Conservation (phyloP, 2,113 vertebrate genomes). For the Panthera leo region DNA sequence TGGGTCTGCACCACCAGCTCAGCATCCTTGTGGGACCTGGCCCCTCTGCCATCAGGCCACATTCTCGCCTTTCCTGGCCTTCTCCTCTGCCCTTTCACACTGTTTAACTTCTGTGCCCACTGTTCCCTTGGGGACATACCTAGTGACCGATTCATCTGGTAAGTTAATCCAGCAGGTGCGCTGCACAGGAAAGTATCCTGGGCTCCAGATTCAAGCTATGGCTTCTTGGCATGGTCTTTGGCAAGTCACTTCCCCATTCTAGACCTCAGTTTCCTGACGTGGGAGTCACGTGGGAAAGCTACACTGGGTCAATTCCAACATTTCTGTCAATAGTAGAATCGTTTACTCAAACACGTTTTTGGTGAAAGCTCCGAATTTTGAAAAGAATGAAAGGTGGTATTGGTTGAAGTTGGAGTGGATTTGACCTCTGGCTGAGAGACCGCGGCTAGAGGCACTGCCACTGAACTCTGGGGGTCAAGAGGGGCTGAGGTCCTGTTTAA, state of each 20-base stretch:
- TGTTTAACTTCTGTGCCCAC: not conserved
- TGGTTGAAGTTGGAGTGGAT: not conserved
- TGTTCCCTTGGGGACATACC: too few species aligned
- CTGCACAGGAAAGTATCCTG: not conserved
- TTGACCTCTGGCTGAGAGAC: not conserved
- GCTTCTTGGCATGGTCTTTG: not conserved
- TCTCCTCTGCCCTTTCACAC: not conserved
- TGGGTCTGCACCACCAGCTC: too few species aligned
- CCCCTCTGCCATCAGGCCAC: not conserved
- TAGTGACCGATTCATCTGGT: not conserved
- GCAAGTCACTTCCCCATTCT: not conserved
- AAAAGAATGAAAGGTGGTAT: not conserved
- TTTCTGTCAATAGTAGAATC: not conserved
- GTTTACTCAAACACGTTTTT: not conserved
- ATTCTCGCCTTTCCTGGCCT: rapidly evolving
- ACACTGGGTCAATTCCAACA: not conserved
- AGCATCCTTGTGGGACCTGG: rapidly evolving
- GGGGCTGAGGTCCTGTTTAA: not conserved
- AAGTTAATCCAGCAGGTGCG: not conserved
- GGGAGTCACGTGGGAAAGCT: not conserved
- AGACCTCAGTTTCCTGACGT: not conserved
- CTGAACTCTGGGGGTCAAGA: not conserved
- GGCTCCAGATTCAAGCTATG: not conserved
- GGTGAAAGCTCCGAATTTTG: not conserved
- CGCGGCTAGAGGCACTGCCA: rapidly evolving